phyloP scores from a whole-genome alignment of 2,888 invertebrate genomes.

The Drosophila greeni region DNA sequence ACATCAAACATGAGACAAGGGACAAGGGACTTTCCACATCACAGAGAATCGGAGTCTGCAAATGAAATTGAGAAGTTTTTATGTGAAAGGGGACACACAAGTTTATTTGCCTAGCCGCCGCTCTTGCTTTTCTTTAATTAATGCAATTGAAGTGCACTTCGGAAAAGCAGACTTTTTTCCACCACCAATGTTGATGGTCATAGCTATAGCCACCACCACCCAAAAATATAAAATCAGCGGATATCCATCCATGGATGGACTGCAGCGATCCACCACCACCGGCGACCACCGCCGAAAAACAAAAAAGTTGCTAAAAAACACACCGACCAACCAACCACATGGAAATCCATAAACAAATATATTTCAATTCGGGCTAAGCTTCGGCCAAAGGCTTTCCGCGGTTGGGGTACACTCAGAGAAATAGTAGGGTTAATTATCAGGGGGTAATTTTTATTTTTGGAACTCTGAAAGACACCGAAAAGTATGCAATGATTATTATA shows the following conservation, averaged over 20 bases:
- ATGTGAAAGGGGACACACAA: slow-evolving; percentile 22
- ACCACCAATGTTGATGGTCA: slow-evolving; percentile 33
- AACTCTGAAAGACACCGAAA: not conserved
- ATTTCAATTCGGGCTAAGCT: slow-evolving; percentile 38
- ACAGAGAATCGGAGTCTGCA: slow-evolving; percentile 26
- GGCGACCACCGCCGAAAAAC: slow-evolving; percentile 6
- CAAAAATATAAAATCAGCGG: slow-evolving; percentile 4
- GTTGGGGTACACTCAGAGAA: slow-evolving; percentile 14
- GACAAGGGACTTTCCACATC: slow-evolving; percentile 19
- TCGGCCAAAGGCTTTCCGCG: slow-evolving; percentile 36
- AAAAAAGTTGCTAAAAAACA: slow-evolving; percentile 27
- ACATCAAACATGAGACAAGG: slow-evolving; percentile 26
- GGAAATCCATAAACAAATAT: slow-evolving; percentile 57
- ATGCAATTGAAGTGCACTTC: slow-evolving; percentile 73
- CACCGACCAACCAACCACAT: slow-evolving; percentile 46
- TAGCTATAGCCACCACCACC: slow-evolving; percentile 19
- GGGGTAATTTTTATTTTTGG: not conserved
- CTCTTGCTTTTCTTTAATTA: slow-evolving; percentile 59
- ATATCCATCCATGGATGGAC: slow-evolving; percentile 4
- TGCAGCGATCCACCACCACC: slow-evolving; percentile 42
- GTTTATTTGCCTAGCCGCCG: slow-evolving; percentile 32
- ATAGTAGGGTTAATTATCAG: not conserved
- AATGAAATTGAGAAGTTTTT: slow-evolving; percentile 33
- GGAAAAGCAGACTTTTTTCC: slow-evolving; percentile 43
- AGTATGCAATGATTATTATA: not conserved